Conservation (phyloP, 2,113 vertebrate species). For the Hippocampus guttulatus region DNA sequence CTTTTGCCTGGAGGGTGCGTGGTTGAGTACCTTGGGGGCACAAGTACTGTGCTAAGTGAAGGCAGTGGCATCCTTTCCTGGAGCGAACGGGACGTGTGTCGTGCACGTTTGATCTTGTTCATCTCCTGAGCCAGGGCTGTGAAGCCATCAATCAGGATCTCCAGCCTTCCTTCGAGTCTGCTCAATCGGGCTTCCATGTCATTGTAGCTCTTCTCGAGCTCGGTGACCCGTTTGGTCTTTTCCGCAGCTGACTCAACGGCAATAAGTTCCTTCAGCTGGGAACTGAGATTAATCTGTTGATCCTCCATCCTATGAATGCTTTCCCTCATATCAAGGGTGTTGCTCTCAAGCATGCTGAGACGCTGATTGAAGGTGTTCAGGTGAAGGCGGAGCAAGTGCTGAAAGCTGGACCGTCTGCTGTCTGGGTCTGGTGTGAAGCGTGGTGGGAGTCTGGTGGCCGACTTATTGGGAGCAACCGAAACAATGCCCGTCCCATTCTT, state of each 20-base stretch:
- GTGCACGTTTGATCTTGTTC: constrained; percentile 62
- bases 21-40: constrained; percentile 20
- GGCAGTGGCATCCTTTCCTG: constrained; percentile 33
- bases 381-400: constrained; percentile 54
- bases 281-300: constrained; percentile 51
- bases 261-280: constrained; percentile 54
- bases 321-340: constrained; percentile 69
- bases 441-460: constrained; percentile 29
- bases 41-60: constrained; percentile 11
- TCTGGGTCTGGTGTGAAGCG: constrained; percentile 55
- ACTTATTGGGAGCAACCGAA: constrained; percentile 22
- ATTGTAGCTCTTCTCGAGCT: constrained; percentile 55
- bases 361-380: constrained; percentile 68
- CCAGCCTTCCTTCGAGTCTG: constrained; percentile 61
- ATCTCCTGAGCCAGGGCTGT: constrained; percentile 69
- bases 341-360: constrained; percentile 67
- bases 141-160: constrained; percentile 73
- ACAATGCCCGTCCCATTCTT: not conserved
- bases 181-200: constrained; percentile 60
- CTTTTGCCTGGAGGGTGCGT: constrained; percentile 13
- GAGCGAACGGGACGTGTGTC: constrained; percentile 34
- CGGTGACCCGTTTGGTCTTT: constrained; percentile 38
- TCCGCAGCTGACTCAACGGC: constrained; percentile 20
- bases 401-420: constrained; percentile 50
- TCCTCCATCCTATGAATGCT: constrained; percentile 45